Conservation (phyloP, 2,113 vertebrate species). For the Pao palembangensis region DNA sequence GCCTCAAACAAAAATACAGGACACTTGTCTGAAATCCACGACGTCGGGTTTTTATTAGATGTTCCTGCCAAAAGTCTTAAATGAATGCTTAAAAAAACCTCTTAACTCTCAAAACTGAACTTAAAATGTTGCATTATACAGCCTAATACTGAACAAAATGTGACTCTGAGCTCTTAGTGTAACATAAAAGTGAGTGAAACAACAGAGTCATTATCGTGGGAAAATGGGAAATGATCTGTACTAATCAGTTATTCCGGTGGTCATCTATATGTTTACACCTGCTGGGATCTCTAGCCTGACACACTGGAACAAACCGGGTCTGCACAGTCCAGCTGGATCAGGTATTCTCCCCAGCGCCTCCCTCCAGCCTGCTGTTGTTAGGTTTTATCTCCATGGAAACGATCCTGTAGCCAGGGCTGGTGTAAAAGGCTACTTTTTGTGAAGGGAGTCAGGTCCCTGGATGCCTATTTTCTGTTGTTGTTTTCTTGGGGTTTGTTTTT, state of each 20-base stretch:
- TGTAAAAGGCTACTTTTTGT: conserved; percentile 40
- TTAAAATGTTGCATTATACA: too few relatives aligned
- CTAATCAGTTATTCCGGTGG: not conserved
- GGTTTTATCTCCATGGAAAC: conserved; percentile 58
- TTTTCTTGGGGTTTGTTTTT: conserved; percentile 45
- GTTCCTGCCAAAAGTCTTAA: too few relatives aligned
- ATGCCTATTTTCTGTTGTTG: conserved; percentile 47
- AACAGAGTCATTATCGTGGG: too few relatives aligned
- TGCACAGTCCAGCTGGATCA: conserved; percentile 48
- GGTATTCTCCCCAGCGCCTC: conserved; percentile 10
- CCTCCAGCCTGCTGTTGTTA: conserved; percentile 32
- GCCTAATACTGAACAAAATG: too few relatives aligned
- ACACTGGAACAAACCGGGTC: conserved; percentile 32
- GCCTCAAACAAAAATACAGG: too few relatives aligned
- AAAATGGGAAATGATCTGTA: too few relatives aligned
- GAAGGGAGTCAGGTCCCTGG: conserved; percentile 36
- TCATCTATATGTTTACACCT: not conserved
- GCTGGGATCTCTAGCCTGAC: conserved; percentile 14
- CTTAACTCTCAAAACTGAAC: too few relatives aligned
- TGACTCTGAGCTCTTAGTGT: too few relatives aligned
- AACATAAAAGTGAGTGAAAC: too few relatives aligned
- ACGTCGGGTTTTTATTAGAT: too few relatives aligned
- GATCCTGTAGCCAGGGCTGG: conserved; percentile 24
- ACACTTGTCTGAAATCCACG: too few relatives aligned
- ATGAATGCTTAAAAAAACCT: too few relatives aligned